Evolutionary conservation across 2,888 invertebrate genomes (phyloP), one percentile per base, ranked within the genome.

Genomic region (Mesorhabditis spiculigera): DNA sequence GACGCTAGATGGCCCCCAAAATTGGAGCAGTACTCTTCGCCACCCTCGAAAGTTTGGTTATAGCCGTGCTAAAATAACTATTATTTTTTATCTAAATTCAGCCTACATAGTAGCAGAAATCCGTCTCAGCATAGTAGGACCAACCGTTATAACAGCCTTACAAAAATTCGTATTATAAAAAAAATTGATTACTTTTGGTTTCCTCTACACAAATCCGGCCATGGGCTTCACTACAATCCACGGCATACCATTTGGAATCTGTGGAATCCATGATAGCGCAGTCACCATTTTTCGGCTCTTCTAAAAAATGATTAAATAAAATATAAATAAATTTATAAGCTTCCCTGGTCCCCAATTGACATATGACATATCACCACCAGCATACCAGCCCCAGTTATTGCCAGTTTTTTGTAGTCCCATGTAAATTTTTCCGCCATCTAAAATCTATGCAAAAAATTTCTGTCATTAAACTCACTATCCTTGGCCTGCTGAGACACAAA

Each of bases 21-120:
- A 13, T 10, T 50, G 10, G 8, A n/a, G n/a, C 58, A 50, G n/a
- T 2, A 50, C 8, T 50, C 58, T 50, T 50, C 58, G n/a, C 10
- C 58, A n/a, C n/a, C 58, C 8, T 50, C n/a, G 58, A 50, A 50
- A n/a, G 58, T 50, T 50, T 50, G 8, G 58, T 50, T 50, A n/a
- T 13, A 50, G 8, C 58, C 58, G 58, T 50, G 58, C 58, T 50
- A 50, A n/a, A 50, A 13, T 10, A n/a, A 13, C 58, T 3, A 50
- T 50, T 13, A 50, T 50, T 50, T 13, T 50, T 13, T 50, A 50
- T 50, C 10, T 13, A 50, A 50, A 50, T 50, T 10, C 58, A 50
- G 58, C 58, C 3, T 50, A 50, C 58, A 50, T 50, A 50, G n/a
- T 50, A 50, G n/a, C 58, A 50, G 58, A 50, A 50, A n/a, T 50